These are phyloP conservation scores for Drosophila prolongata DNA, from an alignment of 2,888 invertebrate genomes.

Conservation along the genomic window DNA sequence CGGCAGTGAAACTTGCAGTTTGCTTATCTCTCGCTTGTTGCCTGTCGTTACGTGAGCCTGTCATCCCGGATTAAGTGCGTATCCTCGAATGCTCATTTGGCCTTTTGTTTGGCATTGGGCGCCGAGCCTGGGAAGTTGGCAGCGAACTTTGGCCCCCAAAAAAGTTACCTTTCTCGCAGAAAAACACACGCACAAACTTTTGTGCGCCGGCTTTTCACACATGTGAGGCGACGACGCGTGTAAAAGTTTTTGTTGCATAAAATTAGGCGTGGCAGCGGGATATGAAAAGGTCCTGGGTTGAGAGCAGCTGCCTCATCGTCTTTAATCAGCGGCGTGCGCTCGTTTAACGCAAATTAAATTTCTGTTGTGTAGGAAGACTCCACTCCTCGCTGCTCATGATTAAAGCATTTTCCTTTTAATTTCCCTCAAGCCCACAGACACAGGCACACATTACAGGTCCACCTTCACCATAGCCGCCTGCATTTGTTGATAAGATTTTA, in stretches of 20 bases:
- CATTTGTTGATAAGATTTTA: conserved; percentile 77
- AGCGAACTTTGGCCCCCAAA: conserved; percentile 56
- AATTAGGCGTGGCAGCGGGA: conserved; percentile 49
- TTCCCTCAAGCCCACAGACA: conserved; percentile 53
- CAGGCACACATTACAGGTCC: conserved; percentile 10
- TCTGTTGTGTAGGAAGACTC: conserved; percentile 54
- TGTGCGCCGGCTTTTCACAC: conserved; percentile 36
- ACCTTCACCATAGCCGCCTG: conserved; percentile 33
- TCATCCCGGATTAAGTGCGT: conserved; percentile 72
- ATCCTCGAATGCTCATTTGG: conserved; percentile 55
- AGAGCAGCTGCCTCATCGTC: conserved; percentile 47
- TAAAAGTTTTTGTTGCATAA: conserved; percentile 76
- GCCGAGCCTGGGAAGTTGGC: conserved; percentile 11
- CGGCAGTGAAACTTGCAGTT: conserved; percentile 55
- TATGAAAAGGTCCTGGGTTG: conserved; percentile 16
- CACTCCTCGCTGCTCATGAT: conserved; percentile 54
- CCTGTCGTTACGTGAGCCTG: conserved; percentile 64
- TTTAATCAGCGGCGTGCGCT: conserved; percentile 69
- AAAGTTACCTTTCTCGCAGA: conserved; percentile 63
- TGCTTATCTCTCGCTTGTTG: conserved; percentile 60
- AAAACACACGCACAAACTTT: conserved; percentile 1
- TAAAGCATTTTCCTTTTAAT: conserved; percentile 78
- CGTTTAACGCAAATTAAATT: conserved; percentile 80
- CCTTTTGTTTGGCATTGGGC: conserved; percentile 51
- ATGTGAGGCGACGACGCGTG: conserved; percentile 71